Percentiles rank a stretch among this genome's conserved stretches.
Conservation (phyloP, 2,888 invertebrate genomes). For the Cheilosia urbana region DNA sequence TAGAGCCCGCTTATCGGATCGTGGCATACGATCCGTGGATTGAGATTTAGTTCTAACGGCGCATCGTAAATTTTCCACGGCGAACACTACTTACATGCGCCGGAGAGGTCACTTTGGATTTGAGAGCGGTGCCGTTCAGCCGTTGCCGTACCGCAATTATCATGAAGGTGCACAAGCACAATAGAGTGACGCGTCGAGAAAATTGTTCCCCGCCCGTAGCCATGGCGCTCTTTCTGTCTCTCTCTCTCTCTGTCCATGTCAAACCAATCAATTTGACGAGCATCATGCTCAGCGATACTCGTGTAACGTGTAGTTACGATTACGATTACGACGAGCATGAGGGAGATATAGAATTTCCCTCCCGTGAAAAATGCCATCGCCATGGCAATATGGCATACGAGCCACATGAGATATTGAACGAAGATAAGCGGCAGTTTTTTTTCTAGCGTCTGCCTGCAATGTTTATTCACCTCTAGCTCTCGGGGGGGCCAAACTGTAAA, state of each 20-base stretch:
- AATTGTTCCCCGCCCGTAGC: conserved; percentile 16
- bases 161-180: conserved; percentile 41
- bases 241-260: conserved; percentile 32
- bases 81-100: background rate
- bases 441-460: conserved; percentile 24
- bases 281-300: conserved; percentile 40
- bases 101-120: conserved; percentile 58
- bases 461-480: conserved; percentile 45
- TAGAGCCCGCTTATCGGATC: conserved; percentile 52
- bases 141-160: conserved; percentile 31
- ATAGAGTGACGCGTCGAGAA: conserved; percentile 47
- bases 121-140: conserved; percentile 30
- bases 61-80: conserved; percentile 49
- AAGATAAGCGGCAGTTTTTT: conserved; percentile 54
- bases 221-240: conserved; percentile 30
- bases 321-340: no score
- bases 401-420: conserved; percentile 60
- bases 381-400: conserved; percentile 40
- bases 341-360: conserved; percentile 41
- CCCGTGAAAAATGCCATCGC: conserved; percentile 58
- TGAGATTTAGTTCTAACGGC: conserved; percentile 69
- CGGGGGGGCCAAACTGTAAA: conserved; percentile 64
- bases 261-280: conserved; percentile 74
- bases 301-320: no score
- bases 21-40: conserved; percentile 61